Evolutionary conservation across 2,797 vertebrate genomes (phyloP), one percentile per base, ranked within the genome.

Genomic region (Myiotriccus ornatus): DNA sequence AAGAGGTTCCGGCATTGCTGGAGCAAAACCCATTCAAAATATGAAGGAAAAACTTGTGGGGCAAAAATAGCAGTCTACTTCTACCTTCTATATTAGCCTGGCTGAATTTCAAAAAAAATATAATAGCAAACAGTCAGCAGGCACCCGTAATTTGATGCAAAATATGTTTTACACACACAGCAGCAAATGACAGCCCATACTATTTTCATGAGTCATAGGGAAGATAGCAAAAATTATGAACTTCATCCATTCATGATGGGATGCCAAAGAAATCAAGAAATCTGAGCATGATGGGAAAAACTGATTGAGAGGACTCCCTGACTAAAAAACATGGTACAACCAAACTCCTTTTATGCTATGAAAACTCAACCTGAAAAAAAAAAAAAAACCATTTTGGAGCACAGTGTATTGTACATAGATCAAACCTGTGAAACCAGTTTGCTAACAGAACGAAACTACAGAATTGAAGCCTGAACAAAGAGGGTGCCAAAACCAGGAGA

Each of bases 21-120:
- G 24, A 93, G 25, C 8, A 84, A 94, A 85, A 63, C 17, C 16
- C 30, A 52, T 86, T 87, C 84, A 57, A 91, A 89, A 81, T 32
- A n/a, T 41, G 57, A 86, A 63, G 37, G 28, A 78, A 89, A 65
- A 62, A 76, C 6, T 70, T 76, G 18, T 49, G 27, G 15, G 68
- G 14, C 4, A 79, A 83, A 87, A 55, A 27, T 37, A 77, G 14
- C 7, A 76, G 37, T 24, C 14, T 83, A 39, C n/a, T 82, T 70
- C 25, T 13, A 69, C 12, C 7, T 80, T 69, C 39, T 46, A 6
- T 82, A 49, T 50, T 49, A 91, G 4, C 37, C 49, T 64, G 18
- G 28, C 1, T n/a, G 23, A 74, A 28, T 70, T 78, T 69, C 4
- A 47, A 8, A 44, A 44, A 65, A 50, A 57, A 49, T 52, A 1